phyloP scores from a whole-genome alignment of 2,113 vertebrate genomes.

The Syngnathus floridae region DNA sequence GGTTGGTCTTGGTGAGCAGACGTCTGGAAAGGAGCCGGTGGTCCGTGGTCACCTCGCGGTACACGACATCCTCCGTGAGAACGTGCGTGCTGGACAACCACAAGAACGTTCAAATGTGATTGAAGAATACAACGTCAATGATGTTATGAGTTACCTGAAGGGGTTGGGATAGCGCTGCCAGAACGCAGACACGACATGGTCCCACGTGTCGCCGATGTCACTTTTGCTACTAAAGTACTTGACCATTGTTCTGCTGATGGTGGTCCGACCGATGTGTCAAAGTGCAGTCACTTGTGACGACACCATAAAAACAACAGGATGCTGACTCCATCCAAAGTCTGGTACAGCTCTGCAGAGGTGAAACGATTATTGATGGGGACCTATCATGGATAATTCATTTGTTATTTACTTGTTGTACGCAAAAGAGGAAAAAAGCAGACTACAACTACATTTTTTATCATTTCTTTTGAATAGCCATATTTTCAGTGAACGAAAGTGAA shows the following conservation, averaged over 20 bases:
- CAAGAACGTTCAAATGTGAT: not conserved
- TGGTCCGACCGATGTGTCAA: slow-evolving; percentile 11
- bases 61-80: slow-evolving; percentile 75
- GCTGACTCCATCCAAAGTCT: slow-evolving; percentile 62
- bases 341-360: slow-evolving; percentile 21
- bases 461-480: too few relatives aligned
- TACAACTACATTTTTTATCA: too few relatives aligned
- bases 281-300: slow-evolving; percentile 13
- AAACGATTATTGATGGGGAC: not conserved
- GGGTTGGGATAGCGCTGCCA: slow-evolving; percentile 80
- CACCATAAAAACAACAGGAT: slow-evolving; percentile 10
- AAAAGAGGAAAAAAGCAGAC: too few relatives aligned
- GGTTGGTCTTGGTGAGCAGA: slow-evolving; percentile 76
- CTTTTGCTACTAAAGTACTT: slow-evolving; percentile 69
- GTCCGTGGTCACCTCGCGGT: slow-evolving; percentile 71
- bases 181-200: slow-evolving; percentile 72
- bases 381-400: not conserved
- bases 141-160: slow-evolving; percentile 62
- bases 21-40: slow-evolving; percentile 67
- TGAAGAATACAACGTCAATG: not conserved
- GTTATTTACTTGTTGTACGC: not conserved
- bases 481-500: too few relatives aligned
- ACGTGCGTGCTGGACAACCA: slow-evolving; percentile 67
- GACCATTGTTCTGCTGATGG: slow-evolving; percentile 58
- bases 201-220: slow-evolving; percentile 72